Evolutionary conservation across 1,140 invertebrate genomes (phyloP).

Genomic region (Macrobrachium nipponense): DNA sequence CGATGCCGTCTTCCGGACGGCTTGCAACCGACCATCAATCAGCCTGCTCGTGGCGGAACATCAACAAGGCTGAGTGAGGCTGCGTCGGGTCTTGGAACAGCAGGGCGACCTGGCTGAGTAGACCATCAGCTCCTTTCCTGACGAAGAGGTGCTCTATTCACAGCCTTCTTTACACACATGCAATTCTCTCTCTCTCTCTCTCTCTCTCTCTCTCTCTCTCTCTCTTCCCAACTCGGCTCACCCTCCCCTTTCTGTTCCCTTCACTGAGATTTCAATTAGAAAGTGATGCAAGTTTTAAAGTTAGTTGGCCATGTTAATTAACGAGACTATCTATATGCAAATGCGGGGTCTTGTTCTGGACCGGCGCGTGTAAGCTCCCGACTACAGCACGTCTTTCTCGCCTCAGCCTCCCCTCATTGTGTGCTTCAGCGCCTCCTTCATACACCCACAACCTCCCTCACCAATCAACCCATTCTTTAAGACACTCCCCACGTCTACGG

Average conservation of each 20-base stretch:
- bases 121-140: too few relatives aligned
- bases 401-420: background rate
- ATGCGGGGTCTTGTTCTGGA: conserved; percentile 41
- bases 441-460: background rate
- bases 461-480: background rate
- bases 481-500: background rate
- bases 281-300: conserved; percentile 59
- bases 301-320: conserved; percentile 57
- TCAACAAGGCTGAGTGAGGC: too few relatives aligned
- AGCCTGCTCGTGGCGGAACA: too few relatives aligned
- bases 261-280: conserved; percentile 56
- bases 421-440: background rate
- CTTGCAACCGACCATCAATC: too few relatives aligned
- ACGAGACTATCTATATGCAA: conserved; percentile 55
- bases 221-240: background rate
- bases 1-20: too few relatives aligned
- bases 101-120: too few relatives aligned
- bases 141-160: too few relatives aligned
- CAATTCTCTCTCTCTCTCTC: conserved; percentile 34
- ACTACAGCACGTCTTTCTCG: background rate
- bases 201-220: conserved; percentile 10
- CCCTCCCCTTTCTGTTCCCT: conserved; percentile 9
- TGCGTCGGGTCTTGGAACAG: too few relatives aligned
- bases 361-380: conserved; percentile 19
- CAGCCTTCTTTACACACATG: too few relatives aligned